Base-by-base conservation (phyloP, 2,797 vertebrate species). In the Rhadinocentrus ornatus region DNA sequence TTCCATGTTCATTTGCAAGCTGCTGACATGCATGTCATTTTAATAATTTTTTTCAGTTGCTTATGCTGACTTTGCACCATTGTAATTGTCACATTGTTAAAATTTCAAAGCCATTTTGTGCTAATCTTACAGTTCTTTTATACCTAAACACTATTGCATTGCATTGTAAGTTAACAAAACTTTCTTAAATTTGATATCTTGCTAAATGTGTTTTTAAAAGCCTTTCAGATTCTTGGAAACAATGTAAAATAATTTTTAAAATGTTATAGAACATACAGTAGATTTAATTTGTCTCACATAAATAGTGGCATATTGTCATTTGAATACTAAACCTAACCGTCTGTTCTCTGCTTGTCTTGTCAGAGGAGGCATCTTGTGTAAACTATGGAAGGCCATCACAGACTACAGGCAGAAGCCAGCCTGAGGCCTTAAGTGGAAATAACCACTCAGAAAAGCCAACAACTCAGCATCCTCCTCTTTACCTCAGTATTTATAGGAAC, bases 281-380 rank as follows among this genome's bases (percentile, higher is more conserved):
- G 32, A 58, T n/a, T 29, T 3, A 71, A 16, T 50, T 27, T 13
- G 9, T 59, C 26, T n/a, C 16, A 7, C 29, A 5, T 6, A 29
- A 39, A 10, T 16, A 1, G 16, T 32, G n/a, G 27, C 32, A 56
- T n/a, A 5, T 20, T 26, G 11, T 20, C 10, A 15, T 2, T 11
- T 56, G 6, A n/a, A 2, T 8, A 20, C 52, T 69, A 46, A 15
- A 66, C 16, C 24, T 72, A 56, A 72, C 18, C 15, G 3, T 54
- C 61, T 35, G 69, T 18, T 74, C 13, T 79, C 8, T 65, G n/a
- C 24, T 2, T 77, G 9, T 85, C 73, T 75, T 26, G 20, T 39
- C 94, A 99, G 98, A 91, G 98, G 98, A 48, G 98, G 98, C 70
- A 94, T 96, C 86, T 92, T 99, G 62, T 99, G 97, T 88, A 95